Evolutionary conservation across 2,113 vertebrate genomes (phyloP), one percentile per base, ranked within the genome.

Genomic region (Mastomys coucha): DNA sequence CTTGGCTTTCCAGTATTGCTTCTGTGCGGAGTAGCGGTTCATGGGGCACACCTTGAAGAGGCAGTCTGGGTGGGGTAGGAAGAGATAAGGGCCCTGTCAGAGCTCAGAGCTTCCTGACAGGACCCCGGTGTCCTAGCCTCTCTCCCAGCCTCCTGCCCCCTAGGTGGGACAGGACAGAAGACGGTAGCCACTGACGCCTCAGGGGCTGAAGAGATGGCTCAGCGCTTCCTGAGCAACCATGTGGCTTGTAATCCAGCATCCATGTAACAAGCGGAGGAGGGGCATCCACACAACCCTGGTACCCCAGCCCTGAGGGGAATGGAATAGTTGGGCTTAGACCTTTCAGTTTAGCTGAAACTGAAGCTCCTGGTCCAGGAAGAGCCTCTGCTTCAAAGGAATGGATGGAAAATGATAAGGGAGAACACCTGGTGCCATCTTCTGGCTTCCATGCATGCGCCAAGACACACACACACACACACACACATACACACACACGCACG

Each of bases 1-100:
- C 82, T 99, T 99, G 96, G 99, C 99, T 97, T 99, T 99, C 99
- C 99, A 99, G 98, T 99, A 99, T 97, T 99, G 99, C 96, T 99
- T 99, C 98, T 99, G 99, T 11, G 99, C 99, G 0, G 99, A 99
- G 98, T 99, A 99, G 22, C 99, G 99, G 97, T 99, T 99, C 99
- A 99, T 99, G 69, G 99, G 99, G 91, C 99, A 99, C 5, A 99
- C 99, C 95, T 99, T 99, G 96, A 99, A 99, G 87, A 99, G 99
- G 97, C 99, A 99, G 80, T 99, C 99, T 99, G 98, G 4, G 11
- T 69, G 60, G 96, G 53, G 5, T 4, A 4, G 56, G 8, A 0
- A 97, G 87, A 69, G 67, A 63, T 51, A 19, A 5, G 60, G 1
- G 4, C 20, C 88, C 78, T 5, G 0, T 0, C 3, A 7, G 72